Base-by-base conservation (phyloP, 1,140 invertebrate species). In the Zaprionus africanus region DNA sequence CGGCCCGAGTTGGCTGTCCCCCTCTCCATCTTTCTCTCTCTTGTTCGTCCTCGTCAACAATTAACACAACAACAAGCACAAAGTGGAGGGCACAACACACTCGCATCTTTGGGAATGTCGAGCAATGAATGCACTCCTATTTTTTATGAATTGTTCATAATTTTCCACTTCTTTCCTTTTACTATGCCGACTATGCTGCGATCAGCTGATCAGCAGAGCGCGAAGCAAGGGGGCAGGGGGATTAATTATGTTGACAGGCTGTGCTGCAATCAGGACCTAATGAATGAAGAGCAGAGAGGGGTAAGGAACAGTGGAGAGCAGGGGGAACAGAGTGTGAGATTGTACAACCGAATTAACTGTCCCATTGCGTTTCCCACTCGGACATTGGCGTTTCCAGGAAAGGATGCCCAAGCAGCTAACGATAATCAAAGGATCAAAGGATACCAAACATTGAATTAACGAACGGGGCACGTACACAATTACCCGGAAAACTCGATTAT, bases 161-260 rank as follows among this genome's bases (percentile, higher is more conserved):
- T 88, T 73, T 66, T 46, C 73, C 46, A 51, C 60, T 78, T 58
- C 26, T 41, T 77, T 69, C 38, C 5, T 41, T 41, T 31, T 11
- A 31, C 38, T 41, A 60, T 63, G 80, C 73, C 83, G 85, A 59
- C 79, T 36, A 63, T 54, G 46, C 56, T 65, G 46, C 51, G 57
- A 82, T 88, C 85, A 88, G 84, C 84, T 88, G 84, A 88, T 90
- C 71, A 67, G 46, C 65, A 26, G 57, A 70, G 41, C 56, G 31
- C 11, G 12, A 57, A n/a, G 22, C 22, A 22, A 2, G 17, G 34
- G 17, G 69, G 28, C 62, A 41, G 61, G 78, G 75, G 85, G 71
- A 84, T 88, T 88, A 84, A 88, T 88, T 90, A 90, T 79, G 84
- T 84, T 90, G 84, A 88, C 84, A 88, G 85, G 84, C 90, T 87